phyloP scores from a whole-genome alignment of 2,113 vertebrate genomes.

The Rhodinocichla rosea region DNA sequence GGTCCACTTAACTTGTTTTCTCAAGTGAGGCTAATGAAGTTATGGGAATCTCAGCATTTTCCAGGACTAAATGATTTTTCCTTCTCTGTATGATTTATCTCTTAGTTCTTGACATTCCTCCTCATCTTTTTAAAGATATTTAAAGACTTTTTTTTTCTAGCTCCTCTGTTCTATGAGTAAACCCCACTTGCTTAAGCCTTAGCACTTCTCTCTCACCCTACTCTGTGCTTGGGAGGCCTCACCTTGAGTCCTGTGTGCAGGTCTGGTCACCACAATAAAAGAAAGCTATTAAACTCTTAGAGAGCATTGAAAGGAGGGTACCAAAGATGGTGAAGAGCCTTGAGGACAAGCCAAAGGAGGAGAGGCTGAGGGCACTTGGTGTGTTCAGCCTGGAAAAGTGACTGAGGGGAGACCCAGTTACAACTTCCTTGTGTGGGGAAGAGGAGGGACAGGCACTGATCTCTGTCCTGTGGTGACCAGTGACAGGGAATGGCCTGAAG shows the following conservation, averaged over 20 bases:
- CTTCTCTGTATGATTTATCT: constrained; percentile 64
- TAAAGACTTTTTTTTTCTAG: constrained; percentile 77
- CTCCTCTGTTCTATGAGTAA: constrained; percentile 79
- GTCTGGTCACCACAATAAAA: not conserved
- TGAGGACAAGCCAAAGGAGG: not conserved
- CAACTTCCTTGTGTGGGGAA: not conserved
- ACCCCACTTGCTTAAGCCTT: constrained; percentile 76
- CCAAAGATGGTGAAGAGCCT: not conserved
- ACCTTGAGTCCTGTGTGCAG: accelerated
- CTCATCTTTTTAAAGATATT: constrained; percentile 70
- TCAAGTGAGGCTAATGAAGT: not conserved
- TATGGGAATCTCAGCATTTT: not conserved
- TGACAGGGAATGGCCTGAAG: not conserved
- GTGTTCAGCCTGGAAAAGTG: not conserved
- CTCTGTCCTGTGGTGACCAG: not conserved
- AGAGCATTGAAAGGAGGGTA: not conserved
- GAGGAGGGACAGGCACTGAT: not conserved
- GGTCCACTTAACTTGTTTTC: not conserved
- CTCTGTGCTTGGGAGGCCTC: not conserved
- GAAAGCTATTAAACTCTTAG: not conserved
- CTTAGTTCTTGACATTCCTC: constrained; percentile 85
- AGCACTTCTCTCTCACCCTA: constrained; percentile 45
- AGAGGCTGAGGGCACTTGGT: not conserved
- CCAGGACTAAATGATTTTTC: not conserved
- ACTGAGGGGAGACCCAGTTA: no score